Evolutionary conservation across 2,797 vertebrate genomes (phyloP).

Genomic region (Eleutherodactylus coqui): DNA sequence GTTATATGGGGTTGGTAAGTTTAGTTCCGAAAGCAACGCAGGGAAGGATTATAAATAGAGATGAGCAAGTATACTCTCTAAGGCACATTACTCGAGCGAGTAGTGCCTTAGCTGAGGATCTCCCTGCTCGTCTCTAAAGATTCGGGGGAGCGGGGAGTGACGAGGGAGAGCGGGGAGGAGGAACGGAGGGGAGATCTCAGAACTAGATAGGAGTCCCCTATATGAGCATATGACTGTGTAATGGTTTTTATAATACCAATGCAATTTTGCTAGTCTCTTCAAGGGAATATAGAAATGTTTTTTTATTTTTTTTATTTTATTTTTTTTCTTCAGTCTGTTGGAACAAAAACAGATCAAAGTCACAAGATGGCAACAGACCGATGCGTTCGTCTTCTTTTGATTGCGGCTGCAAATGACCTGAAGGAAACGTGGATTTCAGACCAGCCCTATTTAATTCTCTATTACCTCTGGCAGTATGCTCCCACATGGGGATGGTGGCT

Average conservation of each 20-base stretch:
- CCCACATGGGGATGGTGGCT: slow-evolving; percentile 86
- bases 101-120: no score
- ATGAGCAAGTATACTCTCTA: no score
- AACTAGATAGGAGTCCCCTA: no score
- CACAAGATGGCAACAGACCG: slow-evolving; percentile 90
- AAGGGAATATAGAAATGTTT: no score
- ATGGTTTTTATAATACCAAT: neutral
- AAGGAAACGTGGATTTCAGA: slow-evolving; percentile 91
- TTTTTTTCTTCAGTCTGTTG: slow-evolving; percentile 72
- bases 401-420: slow-evolving; percentile 82
- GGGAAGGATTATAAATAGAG: no score
- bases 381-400: slow-evolving; percentile 86
- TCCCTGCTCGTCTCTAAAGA: no score
- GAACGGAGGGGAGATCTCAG: no score
- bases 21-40: neutral
- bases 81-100: no score
- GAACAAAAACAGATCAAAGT: slow-evolving; percentile 74
- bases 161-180: no score
- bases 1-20: neutral
- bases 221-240: no score
- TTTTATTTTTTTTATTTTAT: neutral
- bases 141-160: no score
- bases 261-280: no score
- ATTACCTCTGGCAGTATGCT: slow-evolving; percentile 89
- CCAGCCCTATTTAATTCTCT: slow-evolving; percentile 83